phyloP scores from a whole-genome alignment of 2,113 vertebrate species.

The Hippocampus guttulatus region DNA sequence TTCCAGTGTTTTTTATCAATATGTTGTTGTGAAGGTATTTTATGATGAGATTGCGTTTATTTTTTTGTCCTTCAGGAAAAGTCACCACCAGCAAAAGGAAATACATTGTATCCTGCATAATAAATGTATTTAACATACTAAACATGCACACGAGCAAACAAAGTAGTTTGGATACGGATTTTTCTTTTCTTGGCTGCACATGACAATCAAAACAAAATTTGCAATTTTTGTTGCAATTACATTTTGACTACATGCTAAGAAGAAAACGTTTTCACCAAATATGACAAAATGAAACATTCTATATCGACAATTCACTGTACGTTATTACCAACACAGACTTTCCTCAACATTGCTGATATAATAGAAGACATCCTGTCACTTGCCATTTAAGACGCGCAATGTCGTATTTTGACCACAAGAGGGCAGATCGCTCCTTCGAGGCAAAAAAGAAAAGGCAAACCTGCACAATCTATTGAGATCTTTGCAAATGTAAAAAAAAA shows the following conservation, averaged over 20 bases:
- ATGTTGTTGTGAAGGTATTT: not conserved
- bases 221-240: no score
- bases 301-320: not conserved
- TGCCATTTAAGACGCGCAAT: not conserved
- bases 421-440: not conserved
- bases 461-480: not conserved
- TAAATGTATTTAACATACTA: not conserved
- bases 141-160: not conserved
- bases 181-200: no score
- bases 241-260: no score
- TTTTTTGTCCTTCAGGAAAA: not conserved
- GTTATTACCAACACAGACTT: not conserved
- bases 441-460: not conserved
- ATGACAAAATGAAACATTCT: not conserved
- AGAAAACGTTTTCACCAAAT: not conserved
- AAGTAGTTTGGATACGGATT: not conserved
- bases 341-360: no score
- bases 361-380: not conserved
- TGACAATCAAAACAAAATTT: no score
- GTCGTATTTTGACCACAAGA: slow-evolving; percentile 1
- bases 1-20: not conserved
- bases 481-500: not conserved
- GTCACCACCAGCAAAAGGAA: not conserved
- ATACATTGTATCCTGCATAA: not conserved
- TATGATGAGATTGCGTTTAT: not conserved